A percentile compares a stretch with the other conserved stretches of the same genome.
Evolutionary conservation across 2,113 vertebrate species (phyloP).

Genomic region (Mesitornis unicolor): DNA sequence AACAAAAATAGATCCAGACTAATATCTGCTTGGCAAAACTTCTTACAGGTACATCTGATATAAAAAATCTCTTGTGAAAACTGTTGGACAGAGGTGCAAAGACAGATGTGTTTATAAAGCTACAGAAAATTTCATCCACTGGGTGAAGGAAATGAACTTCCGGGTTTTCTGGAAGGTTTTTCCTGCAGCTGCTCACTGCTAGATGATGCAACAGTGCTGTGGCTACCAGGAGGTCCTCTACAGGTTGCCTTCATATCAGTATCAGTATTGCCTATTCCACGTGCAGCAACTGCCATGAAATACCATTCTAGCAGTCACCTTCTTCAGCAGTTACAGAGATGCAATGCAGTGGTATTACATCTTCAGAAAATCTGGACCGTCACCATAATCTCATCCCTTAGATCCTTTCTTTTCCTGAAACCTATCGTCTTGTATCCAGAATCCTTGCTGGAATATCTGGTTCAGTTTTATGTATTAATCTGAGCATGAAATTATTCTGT

Average conservation of each 20-base stretch:
- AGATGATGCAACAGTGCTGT: background rate
- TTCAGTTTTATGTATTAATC: background rate
- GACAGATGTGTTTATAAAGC: background rate
- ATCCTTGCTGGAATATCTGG: background rate
- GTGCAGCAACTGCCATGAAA: background rate
- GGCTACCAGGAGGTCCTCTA: background rate
- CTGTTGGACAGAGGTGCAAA: background rate
- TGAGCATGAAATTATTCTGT: accelerated
- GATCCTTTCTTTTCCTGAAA: background rate
- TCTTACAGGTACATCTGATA: background rate
- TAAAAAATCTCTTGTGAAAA: background rate
- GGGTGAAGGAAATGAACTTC: background rate
- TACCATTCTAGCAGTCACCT: background rate
- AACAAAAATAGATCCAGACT: background rate
- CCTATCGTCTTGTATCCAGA: background rate
- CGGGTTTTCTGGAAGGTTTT: background rate
- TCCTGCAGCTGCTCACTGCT: background rate
- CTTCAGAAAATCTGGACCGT: background rate
- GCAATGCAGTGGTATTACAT: background rate
- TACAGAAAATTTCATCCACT: background rate
- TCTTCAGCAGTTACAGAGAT: background rate
- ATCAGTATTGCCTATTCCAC: background rate
- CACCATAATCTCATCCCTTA: background rate
- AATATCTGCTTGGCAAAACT: background rate
- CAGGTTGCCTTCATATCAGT: background rate